Base-by-base conservation (phyloP, 2,113 vertebrate species). In the Gymnocephalus cernua region DNA sequence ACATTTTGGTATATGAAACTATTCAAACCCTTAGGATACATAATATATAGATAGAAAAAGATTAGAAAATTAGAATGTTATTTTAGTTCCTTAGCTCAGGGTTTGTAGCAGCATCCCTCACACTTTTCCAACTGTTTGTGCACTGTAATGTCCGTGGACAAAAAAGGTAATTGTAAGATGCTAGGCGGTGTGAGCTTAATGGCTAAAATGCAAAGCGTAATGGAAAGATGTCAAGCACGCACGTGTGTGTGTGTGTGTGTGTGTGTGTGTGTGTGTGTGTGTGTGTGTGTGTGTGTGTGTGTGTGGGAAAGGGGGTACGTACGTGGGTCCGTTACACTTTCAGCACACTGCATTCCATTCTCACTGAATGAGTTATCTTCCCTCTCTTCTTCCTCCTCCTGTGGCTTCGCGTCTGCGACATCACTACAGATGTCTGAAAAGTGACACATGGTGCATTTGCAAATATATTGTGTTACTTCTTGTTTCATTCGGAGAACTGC, bases 331-430 rank as follows among this genome's bases (percentile, higher is more conserved):
- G 47, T 57, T 51, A 74, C 67, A 87, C 74, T 81, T 91, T 79
- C 79, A 0, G 61, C 11, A 13, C n/a, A 35, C 41, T 87, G 79
- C 38, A 85, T 75, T 84, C 71, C 88, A 73, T 86, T 90, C 63
- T 83, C 86, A 44, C 59, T 63, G 38, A 72, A 44, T 23, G 82
- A 62, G 4, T 50, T 45, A 14, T 85, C 85, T 64, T 86, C 71
- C 66, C 27, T 75, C 75, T 89, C 64, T 53, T 90, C 85, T 53
- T 90, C 86, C 45, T 90, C 89, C 65, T 80, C 77, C 83, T 77
- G 72, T 13, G 84, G 25, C 76, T 85, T 91, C 61, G 80, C 59
- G 35, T 91, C 91, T 82, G 83, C 64, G 74, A 13, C 82, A 25
- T 88, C 73, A 18, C 64, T 51, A 54, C 76, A 74, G 4, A 75